Evolutionary conservation across 2,797 vertebrate species (phyloP), one percentile per base, ranked within the genome.

Genomic region (Catharus ustulatus): DNA sequence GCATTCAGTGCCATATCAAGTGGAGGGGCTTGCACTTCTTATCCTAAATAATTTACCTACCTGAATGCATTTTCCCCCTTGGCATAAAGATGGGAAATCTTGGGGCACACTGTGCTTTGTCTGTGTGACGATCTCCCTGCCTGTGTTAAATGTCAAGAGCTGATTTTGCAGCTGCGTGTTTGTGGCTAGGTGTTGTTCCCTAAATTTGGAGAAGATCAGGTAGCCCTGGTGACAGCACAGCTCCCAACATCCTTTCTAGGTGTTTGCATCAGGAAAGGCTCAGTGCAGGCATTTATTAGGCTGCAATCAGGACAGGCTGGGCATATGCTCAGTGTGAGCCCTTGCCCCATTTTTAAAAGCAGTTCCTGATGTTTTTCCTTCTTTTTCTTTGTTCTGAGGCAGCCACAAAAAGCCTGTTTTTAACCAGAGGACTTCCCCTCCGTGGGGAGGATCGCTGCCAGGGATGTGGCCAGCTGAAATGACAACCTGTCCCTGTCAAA

Each of bases 41-140:
- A 16, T 34, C 43, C 64, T 45, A 10, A 9, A 7, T 36, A 51
- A 17, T 21, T 48, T 17, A 3, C 27, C 30, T 36, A 0, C 52
- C 23, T 21, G 49, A 21, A 1, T 57, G 45, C 24, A 1, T 82
- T 66, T 78, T 62, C 46, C 48, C 77, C 6, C 55, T 22, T 8
- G 45, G 24, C 4, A 0, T 14, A 20, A 17, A 34, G 40, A 36
- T 16, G 0, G 2, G 54, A 30, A 84, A 23, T 62, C 52, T 34
- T 24, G 0, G 1, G 46, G 51, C 36, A 5, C 13, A 0, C 8
- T 10, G n/a, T 34, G 14, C n/a, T 78, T 18, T 36, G 48, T 46
- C 2, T 10, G 3, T 7, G 0, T 26, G 62, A 63, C 3, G 0
- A 5, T 30, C 19, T 36, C 38, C 57, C 54, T 11, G 0, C 4